Percentiles rank a stretch among this genome's conserved stretches.
These are phyloP conservation scores for Montipora cactus DNA, from an alignment of 64 coral and sea anemone genomes.

Conservation along the genomic window DNA sequence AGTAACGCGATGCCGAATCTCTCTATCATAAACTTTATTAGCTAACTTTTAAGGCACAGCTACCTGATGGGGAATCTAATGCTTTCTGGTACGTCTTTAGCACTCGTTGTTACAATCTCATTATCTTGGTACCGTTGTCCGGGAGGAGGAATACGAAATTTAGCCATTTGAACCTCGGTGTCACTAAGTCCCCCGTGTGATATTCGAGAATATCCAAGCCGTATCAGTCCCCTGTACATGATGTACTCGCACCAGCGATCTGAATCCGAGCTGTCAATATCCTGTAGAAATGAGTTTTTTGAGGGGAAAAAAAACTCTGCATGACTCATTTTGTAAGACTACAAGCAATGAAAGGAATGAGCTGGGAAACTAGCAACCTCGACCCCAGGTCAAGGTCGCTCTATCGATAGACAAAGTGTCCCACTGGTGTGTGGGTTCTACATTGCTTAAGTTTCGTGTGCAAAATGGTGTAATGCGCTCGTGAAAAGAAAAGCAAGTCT, in stretches of 20 bases:
- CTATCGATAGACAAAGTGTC: too few relatives aligned
- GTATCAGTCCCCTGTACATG: constrained; percentile 88
- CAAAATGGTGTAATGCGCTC: too few relatives aligned
- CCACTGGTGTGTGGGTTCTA: too few relatives aligned
- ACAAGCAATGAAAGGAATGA: neutral
- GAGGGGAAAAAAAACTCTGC: neutral
- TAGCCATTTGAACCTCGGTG: constrained; percentile 95
- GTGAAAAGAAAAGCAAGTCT: too few relatives aligned
- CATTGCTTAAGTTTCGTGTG: too few relatives aligned
- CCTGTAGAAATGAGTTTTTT: constrained; percentile 20
- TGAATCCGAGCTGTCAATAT: constrained; percentile 82
- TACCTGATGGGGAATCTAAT: constrained; percentile 80
- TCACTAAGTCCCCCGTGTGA: constrained; percentile 97
- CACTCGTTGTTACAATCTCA: constrained; percentile 51
- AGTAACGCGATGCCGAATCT: too few relatives aligned
- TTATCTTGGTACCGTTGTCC: constrained; percentile 75
- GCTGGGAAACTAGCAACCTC: neutral
- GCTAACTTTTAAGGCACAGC: too few relatives aligned
- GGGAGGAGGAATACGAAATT: constrained; percentile 77
- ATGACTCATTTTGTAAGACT: neutral
- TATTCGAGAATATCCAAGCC: constrained; percentile 90
- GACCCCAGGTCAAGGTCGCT: too few relatives aligned
- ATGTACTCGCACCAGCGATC: constrained; percentile 98
- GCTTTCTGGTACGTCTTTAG: constrained; percentile 56
- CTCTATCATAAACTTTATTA: too few relatives aligned